Percentiles rank a stretch among this genome's conserved stretches.
Conservation (phyloP, 2,888 invertebrate genomes). For the Yponomeuta evonymella region DNA sequence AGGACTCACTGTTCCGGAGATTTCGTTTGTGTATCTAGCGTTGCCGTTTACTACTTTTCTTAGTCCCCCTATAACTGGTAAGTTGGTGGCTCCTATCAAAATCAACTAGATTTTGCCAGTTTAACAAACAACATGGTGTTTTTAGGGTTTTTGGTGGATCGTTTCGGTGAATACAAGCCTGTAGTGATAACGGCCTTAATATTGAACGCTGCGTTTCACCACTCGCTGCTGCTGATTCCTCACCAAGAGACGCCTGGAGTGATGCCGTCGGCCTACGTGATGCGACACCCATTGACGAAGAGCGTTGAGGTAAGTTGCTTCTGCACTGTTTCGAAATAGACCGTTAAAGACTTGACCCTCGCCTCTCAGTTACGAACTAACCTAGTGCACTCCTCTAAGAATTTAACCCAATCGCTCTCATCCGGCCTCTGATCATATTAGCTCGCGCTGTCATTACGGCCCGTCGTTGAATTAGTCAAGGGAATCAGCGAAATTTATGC, state of each 20-base stretch:
- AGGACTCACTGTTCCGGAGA: slow-evolving; percentile 90
- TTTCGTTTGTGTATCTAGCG: slow-evolving; percentile 90
- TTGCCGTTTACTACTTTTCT: slow-evolving; percentile 91
- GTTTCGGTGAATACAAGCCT: slow-evolving; percentile 89
- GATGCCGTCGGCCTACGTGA: slow-evolving; percentile 84
- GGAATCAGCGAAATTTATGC: slow-evolving; percentile 57
- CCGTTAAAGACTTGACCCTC: slow-evolving; percentile 42
- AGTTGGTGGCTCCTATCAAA: slow-evolving; percentile 32
- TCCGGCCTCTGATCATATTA: slow-evolving; percentile 69
- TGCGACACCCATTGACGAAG: slow-evolving; percentile 82
- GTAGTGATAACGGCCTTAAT: slow-evolving; percentile 87
- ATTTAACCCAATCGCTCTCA: slow-evolving; percentile 72
- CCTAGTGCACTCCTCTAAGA: slow-evolving; percentile 59
- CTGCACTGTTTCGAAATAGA: too few relatives aligned
- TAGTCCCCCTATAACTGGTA: slow-evolving; percentile 88
- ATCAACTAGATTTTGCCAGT: too few relatives aligned
- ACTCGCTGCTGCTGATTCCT: slow-evolving; percentile 85
- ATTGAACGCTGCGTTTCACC: slow-evolving; percentile 86
- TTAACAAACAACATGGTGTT: slow-evolving; percentile 25
- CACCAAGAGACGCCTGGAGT: slow-evolving; percentile 86
- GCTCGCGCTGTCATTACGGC: slow-evolving; percentile 55
- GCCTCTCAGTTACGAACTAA: slow-evolving; percentile 41
- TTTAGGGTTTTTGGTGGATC: slow-evolving; percentile 89
- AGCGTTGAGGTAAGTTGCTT: slow-evolving; percentile 78
- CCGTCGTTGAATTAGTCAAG: slow-evolving; percentile 57